phyloP scores from a whole-genome alignment of 2,113 vertebrate genomes.

The Panthera uncia region DNA sequence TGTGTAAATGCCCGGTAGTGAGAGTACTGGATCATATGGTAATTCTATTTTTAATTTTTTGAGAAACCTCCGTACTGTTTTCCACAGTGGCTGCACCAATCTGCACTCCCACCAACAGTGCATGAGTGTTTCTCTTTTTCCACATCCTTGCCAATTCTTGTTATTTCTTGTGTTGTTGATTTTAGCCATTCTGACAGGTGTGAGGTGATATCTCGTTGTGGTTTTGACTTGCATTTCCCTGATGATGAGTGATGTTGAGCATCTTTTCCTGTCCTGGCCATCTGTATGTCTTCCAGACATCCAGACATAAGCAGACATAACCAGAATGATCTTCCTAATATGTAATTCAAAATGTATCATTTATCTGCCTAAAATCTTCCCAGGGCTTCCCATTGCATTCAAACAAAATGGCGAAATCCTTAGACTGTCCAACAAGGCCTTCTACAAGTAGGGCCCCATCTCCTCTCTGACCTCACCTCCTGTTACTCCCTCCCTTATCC shows the following conservation, averaged over 20 bases:
- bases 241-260: background rate
- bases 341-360: background rate
- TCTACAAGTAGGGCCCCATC: background rate
- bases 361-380: background rate
- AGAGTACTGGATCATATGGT: background rate
- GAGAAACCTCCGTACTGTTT: background rate
- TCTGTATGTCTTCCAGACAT: background rate
- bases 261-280: background rate
- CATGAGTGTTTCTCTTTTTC: background rate
- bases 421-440: background rate
- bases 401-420: background rate
- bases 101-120: background rate
- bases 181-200: background rate
- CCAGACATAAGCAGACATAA: too few species aligned
- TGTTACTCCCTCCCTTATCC: background rate
- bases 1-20: background rate
- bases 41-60: background rate
- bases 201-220: background rate
- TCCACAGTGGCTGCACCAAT: background rate
- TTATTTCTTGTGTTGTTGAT: background rate
- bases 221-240: background rate
- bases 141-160: background rate
- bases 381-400: background rate
- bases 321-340: background rate
- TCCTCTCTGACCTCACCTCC: background rate